These are phyloP conservation scores for Coregonus ussuriensis DNA, from an alignment of 2,797 vertebrate species.

Conservation along the genomic window DNA sequence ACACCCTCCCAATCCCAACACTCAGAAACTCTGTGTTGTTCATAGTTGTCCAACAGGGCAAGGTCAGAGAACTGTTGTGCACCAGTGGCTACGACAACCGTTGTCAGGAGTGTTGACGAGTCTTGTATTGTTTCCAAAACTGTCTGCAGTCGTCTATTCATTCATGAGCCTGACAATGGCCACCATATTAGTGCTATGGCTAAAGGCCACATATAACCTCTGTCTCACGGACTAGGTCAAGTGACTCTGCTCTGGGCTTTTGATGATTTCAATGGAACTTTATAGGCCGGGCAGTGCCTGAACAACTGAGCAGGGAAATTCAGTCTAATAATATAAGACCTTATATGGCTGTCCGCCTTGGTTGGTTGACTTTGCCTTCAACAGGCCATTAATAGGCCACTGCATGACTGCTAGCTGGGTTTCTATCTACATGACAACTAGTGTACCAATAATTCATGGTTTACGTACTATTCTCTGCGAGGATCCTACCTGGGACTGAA, in stretches of 20 bases:
- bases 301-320: not conserved
- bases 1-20: constrained; percentile 59
- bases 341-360: not conserved
- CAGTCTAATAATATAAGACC: not conserved
- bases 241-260: not conserved
- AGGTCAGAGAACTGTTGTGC: constrained; percentile 67
- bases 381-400: not conserved
- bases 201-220: constrained; percentile 64
- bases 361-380: not conserved
- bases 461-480: constrained; percentile 42
- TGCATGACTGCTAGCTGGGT: not conserved
- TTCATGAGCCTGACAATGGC: constrained; percentile 67
- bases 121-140: constrained; percentile 76
- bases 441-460: not conserved
- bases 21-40: constrained; percentile 47
- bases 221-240: constrained; percentile 59
- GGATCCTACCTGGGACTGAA: constrained; percentile 98
- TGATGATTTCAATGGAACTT: constrained; percentile 4
- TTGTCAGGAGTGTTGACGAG: constrained; percentile 71
- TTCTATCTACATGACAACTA: not conserved
- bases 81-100: constrained; percentile 71
- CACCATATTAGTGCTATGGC: constrained; percentile 53
- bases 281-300: constrained; percentile 38
- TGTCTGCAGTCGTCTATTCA: constrained; percentile 73
- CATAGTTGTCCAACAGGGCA: constrained; percentile 69